These are phyloP conservation scores for Phalacrocorax pelagicus DNA, from an alignment of 2,113 vertebrate genomes.

Conservation along the genomic window DNA sequence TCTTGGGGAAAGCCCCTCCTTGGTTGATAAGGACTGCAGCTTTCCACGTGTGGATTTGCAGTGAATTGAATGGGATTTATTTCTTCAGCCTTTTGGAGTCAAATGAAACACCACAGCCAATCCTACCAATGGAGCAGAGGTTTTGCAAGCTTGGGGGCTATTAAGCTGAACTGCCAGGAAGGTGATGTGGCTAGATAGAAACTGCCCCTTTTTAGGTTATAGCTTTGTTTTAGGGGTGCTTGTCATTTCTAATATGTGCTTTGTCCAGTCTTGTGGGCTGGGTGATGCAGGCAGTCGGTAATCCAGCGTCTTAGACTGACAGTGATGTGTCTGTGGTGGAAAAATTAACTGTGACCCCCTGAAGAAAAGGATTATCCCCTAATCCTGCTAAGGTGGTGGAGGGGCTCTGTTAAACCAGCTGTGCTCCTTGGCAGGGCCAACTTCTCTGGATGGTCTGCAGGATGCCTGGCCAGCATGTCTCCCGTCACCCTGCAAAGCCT, in stretches of 20 bases:
- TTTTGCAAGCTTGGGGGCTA: not conserved
- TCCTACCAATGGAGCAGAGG: not conserved
- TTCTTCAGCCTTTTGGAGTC: not conserved
- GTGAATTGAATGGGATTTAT: not conserved
- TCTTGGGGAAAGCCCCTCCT: not conserved
- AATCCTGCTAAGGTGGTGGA: not conserved
- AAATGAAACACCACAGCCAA: not conserved
- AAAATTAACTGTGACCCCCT: not conserved
- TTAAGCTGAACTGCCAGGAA: not conserved
- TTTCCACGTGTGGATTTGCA: not conserved
- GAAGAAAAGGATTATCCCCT: slow-evolving; percentile 1
- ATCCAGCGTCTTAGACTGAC: not conserved
- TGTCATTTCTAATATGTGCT: not conserved
- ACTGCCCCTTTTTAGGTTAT: not conserved
- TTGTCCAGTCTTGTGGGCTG: not conserved
- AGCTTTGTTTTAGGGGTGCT: not conserved
- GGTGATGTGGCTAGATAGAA: not conserved
- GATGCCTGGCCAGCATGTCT: not conserved
- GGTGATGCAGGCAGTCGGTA: rapidly evolving
- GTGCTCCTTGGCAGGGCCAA: not conserved
- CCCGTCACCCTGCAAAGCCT: rapidly evolving
- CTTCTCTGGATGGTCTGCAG: not conserved
- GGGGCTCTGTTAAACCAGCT: not conserved
- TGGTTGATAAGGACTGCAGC: not conserved
- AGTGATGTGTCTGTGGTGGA: not conserved